Evolutionary conservation across 2,888 invertebrate genomes (phyloP).

Genomic region (Drosophila merina): DNA sequence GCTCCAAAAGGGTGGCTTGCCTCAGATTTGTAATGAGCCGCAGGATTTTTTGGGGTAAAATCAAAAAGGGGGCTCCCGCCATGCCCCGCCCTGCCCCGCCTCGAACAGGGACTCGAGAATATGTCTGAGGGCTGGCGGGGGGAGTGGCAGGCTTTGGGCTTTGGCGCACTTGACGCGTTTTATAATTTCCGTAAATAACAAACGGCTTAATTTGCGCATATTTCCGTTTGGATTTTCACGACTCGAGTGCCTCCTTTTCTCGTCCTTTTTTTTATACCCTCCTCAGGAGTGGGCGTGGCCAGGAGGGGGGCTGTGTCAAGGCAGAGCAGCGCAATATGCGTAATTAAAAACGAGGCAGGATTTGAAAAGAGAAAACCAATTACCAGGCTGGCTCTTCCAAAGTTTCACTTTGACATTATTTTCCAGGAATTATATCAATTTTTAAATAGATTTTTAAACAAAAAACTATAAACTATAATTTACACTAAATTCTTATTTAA

Average conservation of each 20-base stretch:
- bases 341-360: constrained; percentile 48
- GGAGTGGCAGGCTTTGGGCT: constrained; percentile 22
- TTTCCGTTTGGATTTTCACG: constrained; percentile 79
- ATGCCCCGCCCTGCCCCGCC: no score
- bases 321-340: constrained; percentile 59
- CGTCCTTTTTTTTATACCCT: no score
- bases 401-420: not conserved
- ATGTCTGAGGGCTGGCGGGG: no score
- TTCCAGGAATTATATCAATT: not conserved
- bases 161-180: constrained; percentile 81
- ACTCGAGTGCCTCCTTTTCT: constrained; percentile 59
- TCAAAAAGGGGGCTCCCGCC: not conserved
- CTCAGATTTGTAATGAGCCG: constrained; percentile 37
- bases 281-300: no score
- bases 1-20: constrained; percentile 47
- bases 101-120: no score
- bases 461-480: no score
- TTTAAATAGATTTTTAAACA: not conserved
- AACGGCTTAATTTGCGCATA: constrained; percentile 82
- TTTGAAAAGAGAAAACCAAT: not conserved
- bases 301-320: constrained; percentile 10
- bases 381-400: not conserved
- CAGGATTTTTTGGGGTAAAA: constrained; percentile 3
- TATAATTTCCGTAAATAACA: constrained; percentile 81
- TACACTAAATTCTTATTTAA: no score